Evolutionary conservation across 2,888 invertebrate genomes (phyloP).

Genomic region (Anthrax anthrax): DNA sequence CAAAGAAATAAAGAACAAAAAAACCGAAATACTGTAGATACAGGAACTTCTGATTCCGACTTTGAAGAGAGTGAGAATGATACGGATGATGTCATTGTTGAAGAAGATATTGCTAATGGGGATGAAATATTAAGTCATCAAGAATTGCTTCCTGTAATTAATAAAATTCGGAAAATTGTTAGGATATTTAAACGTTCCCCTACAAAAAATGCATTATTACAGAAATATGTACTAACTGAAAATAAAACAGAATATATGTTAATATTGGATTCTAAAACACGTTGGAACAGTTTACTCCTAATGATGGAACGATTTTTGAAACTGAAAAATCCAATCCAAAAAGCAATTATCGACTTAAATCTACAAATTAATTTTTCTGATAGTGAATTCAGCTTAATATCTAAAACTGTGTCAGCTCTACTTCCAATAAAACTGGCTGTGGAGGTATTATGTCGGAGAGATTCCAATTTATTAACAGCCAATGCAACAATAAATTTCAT

Average conservation of each 20-base stretch:
- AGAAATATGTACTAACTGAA: constrained; percentile 8
- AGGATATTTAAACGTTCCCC: constrained; percentile 1
- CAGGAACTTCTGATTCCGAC: not conserved
- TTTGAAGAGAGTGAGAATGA: not conserved
- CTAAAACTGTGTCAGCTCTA: not conserved
- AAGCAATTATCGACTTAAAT: constrained; percentile 13
- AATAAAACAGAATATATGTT: constrained; percentile 7
- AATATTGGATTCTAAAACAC: constrained; percentile 11
- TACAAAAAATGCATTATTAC: constrained; percentile 8
- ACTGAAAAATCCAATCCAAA: constrained; percentile 13
- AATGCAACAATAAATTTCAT: not conserved
- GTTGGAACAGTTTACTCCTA: constrained; percentile 9
- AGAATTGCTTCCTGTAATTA: not conserved
- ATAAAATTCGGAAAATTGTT: constrained; percentile 2
- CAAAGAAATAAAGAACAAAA: not conserved
- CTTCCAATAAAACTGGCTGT: not conserved
- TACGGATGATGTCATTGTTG: not conserved
- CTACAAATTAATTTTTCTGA: constrained; percentile 7
- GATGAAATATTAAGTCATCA: not conserved
- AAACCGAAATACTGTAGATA: not conserved
- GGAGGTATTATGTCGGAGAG: not conserved
- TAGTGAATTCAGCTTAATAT: not conserved
- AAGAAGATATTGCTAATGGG: not conserved
- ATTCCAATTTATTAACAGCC: not conserved
- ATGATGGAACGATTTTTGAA: constrained; percentile 11